Conservation (phyloP, 1,140 invertebrate species). For the Drosophila ficusphila region DNA sequence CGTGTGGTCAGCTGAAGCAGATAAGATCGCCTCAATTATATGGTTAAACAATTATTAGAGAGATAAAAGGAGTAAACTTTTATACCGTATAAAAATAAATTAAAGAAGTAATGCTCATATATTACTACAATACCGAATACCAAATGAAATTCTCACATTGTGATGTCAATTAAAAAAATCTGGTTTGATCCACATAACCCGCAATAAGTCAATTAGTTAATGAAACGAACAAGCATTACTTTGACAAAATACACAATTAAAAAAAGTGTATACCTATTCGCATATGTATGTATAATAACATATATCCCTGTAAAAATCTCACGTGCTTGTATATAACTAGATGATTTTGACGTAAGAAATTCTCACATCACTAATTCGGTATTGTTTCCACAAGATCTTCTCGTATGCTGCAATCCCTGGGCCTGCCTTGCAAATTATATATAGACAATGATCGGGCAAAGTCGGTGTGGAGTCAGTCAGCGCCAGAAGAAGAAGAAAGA, state of each 20-base stretch:
- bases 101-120: too few species aligned
- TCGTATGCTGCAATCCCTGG: slow-evolving; percentile 48
- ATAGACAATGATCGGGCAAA: slow-evolving; percentile 55
- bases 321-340: slow-evolving; percentile 12
- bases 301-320: slow-evolving; percentile 4
- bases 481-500: too few species aligned
- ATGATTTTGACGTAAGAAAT: slow-evolving; percentile 71
- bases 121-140: not conserved
- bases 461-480: slow-evolving; percentile 32
- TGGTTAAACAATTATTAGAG: not conserved
- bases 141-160: not conserved
- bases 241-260: slow-evolving; percentile 21
- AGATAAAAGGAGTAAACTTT: not conserved
- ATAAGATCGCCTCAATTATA: not conserved
- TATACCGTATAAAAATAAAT: not conserved
- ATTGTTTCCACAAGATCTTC: slow-evolving; percentile 64
- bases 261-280: not conserved
- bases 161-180: not conserved
- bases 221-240: slow-evolving; percentile 8
- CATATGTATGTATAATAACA: not conserved
- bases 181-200: not conserved
- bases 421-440: slow-evolving; percentile 54
- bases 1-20: not conserved
- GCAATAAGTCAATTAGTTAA: not conserved
- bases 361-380: slow-evolving; percentile 75